Base-by-base conservation (phyloP, 2,113 vertebrate species). In the Anhinga rufa region DNA sequence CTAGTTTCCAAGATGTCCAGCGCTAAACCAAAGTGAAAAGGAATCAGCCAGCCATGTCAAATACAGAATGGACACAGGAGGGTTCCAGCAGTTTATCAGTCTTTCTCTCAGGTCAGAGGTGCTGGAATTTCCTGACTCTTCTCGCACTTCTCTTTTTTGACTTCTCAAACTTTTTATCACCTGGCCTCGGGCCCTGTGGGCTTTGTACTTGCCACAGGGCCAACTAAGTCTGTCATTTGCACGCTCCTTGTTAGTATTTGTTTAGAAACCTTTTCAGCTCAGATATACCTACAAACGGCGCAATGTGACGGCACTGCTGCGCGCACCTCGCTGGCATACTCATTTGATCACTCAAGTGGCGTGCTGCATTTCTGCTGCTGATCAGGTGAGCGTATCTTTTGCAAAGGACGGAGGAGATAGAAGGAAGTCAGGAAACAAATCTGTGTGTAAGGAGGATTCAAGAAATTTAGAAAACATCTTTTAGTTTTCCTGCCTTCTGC, bases 161-260 rank as follows among this genome's bases (percentile, higher is more conserved):
- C 29, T 75, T 76, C 32, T 36, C 49, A 46, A 64, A 40, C 21
- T 8, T 68, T 51, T 52, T 40, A 51, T 40, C 61, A 46, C 29
- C 61, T 36, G 48, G 61, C 10, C 28, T 88, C 54, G 57, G 55
- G 28, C 48, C 49, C n/a, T 64, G 12, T 22, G 15, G 42, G 20
- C 42, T 58, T 40, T 11, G n/a, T 28, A 24, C 40, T 48, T 28
- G 9, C 42, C 49, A 19, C 25, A 7, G 17, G 21, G 21, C 25
- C 48, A 29, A 12, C 25, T 14, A 36, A 17, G 32, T 49, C 61
- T 32, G 20, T 8, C 15, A 20, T 17, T n/a, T 4, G 31, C 58
- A 31, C 1, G 1, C 12, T 28, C 38, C 0, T 3, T 7, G 24
- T 17, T 15, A 12, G 9, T 4, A 8, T 28, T n/a, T 24, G 12